These are phyloP conservation scores for Andrena praecox DNA, from an alignment of 2,888 invertebrate species.

Conservation along the genomic window DNA sequence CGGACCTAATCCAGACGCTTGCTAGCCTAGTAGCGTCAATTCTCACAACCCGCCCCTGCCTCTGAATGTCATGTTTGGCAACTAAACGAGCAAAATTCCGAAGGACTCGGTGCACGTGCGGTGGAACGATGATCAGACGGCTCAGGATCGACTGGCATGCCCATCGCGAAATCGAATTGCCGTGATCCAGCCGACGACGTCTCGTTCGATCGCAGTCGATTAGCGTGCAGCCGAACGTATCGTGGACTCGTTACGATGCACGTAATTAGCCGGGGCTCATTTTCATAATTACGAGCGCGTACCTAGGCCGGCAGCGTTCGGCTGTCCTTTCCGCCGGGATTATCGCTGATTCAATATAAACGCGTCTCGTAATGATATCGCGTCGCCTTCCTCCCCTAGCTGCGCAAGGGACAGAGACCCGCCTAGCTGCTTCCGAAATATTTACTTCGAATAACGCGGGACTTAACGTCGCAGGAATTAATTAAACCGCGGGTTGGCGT, in stretches of 20 bases:
- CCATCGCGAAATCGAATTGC: slow-evolving; percentile 1
- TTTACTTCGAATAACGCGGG: slow-evolving; percentile 34
- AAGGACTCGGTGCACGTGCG: too few relatives aligned
- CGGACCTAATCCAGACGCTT: too few relatives aligned
- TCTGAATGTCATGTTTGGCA: too few relatives aligned
- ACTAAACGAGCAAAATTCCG: too few relatives aligned
- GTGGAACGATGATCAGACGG: background rate
- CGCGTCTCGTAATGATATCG: slow-evolving; percentile 7
- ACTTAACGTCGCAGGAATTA: slow-evolving; percentile 45
- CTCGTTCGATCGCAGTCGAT: slow-evolving; percentile 5
- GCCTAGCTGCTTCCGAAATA: slow-evolving; percentile 39
- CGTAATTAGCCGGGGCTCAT: slow-evolving; percentile 50
- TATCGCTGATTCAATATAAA: slow-evolving; percentile 37
- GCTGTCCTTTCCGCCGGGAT: slow-evolving; percentile 1
- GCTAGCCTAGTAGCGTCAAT: too few relatives aligned
- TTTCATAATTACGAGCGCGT: slow-evolving; percentile 42
- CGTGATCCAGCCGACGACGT: background rate
- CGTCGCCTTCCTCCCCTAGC: background rate
- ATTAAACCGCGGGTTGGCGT: slow-evolving; percentile 46
- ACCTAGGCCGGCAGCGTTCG: background rate
- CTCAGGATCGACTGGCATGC: too few relatives aligned
- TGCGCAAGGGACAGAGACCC: background rate
- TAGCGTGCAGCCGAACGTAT: background rate
- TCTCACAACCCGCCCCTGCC: too few relatives aligned
- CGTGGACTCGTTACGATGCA: slow-evolving; percentile 3